phyloP scores from a whole-genome alignment of 2,888 invertebrate genomes.

The Trichogramma dendrolimi region DNA sequence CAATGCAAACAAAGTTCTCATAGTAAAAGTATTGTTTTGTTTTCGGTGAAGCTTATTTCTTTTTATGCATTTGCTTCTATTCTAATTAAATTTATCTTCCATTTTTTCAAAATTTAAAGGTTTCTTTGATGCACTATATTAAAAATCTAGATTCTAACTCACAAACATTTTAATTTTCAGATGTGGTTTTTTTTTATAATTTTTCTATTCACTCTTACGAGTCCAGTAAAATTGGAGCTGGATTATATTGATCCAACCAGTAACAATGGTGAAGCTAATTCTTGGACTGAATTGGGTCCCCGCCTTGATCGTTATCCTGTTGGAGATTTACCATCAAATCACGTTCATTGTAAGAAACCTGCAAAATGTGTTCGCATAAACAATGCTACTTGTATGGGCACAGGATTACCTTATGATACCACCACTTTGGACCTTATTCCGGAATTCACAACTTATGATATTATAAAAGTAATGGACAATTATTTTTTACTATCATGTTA shows the following conservation, averaged over 20 bases:
- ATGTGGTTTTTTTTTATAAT: constrained; percentile 29
- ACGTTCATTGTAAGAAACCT: constrained; percentile 62
- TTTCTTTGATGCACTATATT: too few species aligned
- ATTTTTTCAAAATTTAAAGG: too few species aligned
- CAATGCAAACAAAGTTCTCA: too few species aligned
- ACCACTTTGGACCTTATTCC: constrained; percentile 74
- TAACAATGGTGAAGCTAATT: constrained; percentile 36
- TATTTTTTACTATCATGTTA: constrained; percentile 3
- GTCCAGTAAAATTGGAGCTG: constrained; percentile 33
- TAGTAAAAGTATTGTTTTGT: too few species aligned
- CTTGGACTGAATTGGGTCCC: constrained; percentile 37
- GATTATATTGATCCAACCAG: constrained; percentile 36
- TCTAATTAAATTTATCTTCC: too few species aligned
- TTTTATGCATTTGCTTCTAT: too few species aligned
- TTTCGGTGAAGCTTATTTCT: too few species aligned
- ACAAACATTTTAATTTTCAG: constrained; percentile 27
- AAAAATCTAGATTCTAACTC: too few species aligned
- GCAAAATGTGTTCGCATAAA: constrained; percentile 69
- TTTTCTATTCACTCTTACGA: constrained; percentile 10
- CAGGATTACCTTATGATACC: constrained; percentile 70
- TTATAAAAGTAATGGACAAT: constrained; percentile 31
- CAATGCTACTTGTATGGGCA: constrained; percentile 69
- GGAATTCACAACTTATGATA: constrained; percentile 64
- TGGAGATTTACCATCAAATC: constrained; percentile 41
- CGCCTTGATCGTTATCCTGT: constrained; percentile 42